Evolutionary conservation across 1,140 invertebrate species (phyloP).

Genomic region (Tetraneura akinire): DNA sequence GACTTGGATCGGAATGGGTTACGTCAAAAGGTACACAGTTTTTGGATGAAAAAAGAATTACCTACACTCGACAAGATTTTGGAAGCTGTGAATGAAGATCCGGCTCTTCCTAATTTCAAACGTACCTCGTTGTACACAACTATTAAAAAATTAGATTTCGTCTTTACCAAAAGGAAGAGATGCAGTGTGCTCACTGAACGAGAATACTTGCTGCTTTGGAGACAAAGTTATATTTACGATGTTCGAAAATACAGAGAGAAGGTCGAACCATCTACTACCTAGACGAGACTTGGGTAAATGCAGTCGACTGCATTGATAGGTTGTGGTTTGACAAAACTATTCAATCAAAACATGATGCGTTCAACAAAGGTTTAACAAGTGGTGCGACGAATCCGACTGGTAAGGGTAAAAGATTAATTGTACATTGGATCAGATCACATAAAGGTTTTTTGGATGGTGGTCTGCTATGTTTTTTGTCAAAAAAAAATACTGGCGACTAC

Average conservation of each 20-base stretch:
- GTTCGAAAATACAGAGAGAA: conserved; percentile 10
- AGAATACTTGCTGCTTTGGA: conserved; percentile 12
- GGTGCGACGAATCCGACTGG: conserved; percentile 8
- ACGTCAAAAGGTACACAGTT: background rate
- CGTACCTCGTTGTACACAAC: background rate
- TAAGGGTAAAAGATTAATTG: conserved; percentile 26
- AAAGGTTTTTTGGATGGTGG: conserved; percentile 24
- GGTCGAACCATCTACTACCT: conserved; percentile 12
- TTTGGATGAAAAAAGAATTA: background rate
- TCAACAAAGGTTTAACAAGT: conserved; percentile 2
- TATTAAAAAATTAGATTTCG: background rate
- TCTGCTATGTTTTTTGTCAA: background rate
- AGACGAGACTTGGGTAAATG: conserved; percentile 27
- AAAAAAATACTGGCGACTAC: background rate
- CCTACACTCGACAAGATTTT: background rate
- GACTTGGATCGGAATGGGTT: background rate
- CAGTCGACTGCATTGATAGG: background rate
- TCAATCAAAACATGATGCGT: conserved; percentile 1
- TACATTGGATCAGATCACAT: background rate
- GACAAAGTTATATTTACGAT: conserved; percentile 10
- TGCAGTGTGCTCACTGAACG: conserved; percentile 15
- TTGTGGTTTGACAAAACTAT: conserved; percentile 26
- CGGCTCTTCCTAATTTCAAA: conserved; percentile 17
- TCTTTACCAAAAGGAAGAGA: background rate
- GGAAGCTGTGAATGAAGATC: background rate